These are phyloP conservation scores for Antechinus stuartii DNA, from an alignment of 2,113 vertebrate species.

Conservation along the genomic window DNA sequence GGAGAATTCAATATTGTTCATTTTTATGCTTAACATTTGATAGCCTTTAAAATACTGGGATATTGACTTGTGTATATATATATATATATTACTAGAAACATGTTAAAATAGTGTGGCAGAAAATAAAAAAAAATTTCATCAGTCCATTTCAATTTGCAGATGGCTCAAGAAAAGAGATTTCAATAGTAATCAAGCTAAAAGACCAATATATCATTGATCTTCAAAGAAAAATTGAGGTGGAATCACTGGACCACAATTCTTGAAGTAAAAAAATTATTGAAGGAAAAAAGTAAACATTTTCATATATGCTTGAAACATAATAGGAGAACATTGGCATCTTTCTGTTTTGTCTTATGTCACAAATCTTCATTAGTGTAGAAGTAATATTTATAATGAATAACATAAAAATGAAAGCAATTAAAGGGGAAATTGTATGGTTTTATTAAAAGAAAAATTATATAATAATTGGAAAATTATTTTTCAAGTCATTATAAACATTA, in stretches of 20 bases:
- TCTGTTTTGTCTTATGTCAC: not conserved
- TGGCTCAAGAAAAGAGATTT: not conserved
- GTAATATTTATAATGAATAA: not conserved
- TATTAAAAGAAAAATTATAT: not conserved
- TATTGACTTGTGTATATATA: not conserved
- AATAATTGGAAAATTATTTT: not conserved
- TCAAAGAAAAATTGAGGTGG: not conserved
- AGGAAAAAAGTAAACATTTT: not conserved
- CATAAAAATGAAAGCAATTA: not conserved
- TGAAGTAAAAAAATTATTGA: not conserved
- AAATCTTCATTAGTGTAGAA: not conserved
- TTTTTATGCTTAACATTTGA: not conserved
- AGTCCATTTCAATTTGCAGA: not conserved
- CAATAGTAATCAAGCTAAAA: not conserved
- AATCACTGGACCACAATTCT: not conserved
- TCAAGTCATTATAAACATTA: conserved; percentile 6
- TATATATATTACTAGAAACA: not conserved
- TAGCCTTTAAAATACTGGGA: not conserved
- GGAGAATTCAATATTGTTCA: not conserved
- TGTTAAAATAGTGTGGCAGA: not conserved
- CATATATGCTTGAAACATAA: not conserved
- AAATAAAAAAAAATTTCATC: not conserved
- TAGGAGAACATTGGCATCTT: not conserved
- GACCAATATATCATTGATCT: not conserved
- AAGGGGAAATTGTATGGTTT: not conserved